A percentile compares a stretch with the other conserved stretches of the same genome.
phyloP scores from a whole-genome alignment of 1,140 invertebrate species.

The Drosophila persimilis region DNA sequence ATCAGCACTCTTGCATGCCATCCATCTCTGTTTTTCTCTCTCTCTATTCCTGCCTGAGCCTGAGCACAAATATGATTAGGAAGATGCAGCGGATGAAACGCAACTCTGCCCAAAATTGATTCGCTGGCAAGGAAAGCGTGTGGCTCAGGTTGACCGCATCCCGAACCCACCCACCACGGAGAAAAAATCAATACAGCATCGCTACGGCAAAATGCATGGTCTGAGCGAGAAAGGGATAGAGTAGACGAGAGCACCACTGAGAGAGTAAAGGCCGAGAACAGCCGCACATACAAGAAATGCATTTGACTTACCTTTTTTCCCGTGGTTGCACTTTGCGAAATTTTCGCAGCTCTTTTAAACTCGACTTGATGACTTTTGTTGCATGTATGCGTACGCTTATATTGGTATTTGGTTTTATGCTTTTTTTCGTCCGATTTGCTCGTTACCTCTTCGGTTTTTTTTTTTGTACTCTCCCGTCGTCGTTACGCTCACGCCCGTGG shows the following conservation, averaged over 20 bases:
- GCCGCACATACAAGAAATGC: conserved; percentile 15
- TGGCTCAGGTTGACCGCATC: conserved; percentile 7
- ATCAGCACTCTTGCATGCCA: neutral
- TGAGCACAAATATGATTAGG: conserved; percentile 29
- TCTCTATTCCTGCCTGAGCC: neutral
- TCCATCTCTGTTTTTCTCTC: conserved; percentile 1
- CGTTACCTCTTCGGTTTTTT: conserved; percentile 12
- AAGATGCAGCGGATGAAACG: conserved; percentile 13
- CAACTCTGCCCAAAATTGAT: conserved; percentile 2
- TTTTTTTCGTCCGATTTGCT: conserved; percentile 14
- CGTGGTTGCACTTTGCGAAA: conserved; percentile 1
- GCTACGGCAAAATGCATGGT: conserved; percentile 58
- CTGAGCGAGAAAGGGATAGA: conserved; percentile 28
- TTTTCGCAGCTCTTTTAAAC: conserved; percentile 5
- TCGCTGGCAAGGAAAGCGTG: too few species aligned
- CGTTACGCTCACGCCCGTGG: conserved; percentile 51
- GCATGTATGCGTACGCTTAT: conserved; percentile 8
- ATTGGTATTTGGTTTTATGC: conserved; percentile 1
- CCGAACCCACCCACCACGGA: conserved; percentile 27
- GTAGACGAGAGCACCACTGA: conserved; percentile 36
- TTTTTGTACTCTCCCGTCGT: conserved; percentile 27
- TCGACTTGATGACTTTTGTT: conserved; percentile 10
- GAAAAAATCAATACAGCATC: conserved; percentile 80
- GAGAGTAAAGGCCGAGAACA: conserved; percentile 20
- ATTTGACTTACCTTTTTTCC: conserved; percentile 18